Conservation (phyloP, 2,797 vertebrate species). For the Melanotaenia parkinsoni region DNA sequence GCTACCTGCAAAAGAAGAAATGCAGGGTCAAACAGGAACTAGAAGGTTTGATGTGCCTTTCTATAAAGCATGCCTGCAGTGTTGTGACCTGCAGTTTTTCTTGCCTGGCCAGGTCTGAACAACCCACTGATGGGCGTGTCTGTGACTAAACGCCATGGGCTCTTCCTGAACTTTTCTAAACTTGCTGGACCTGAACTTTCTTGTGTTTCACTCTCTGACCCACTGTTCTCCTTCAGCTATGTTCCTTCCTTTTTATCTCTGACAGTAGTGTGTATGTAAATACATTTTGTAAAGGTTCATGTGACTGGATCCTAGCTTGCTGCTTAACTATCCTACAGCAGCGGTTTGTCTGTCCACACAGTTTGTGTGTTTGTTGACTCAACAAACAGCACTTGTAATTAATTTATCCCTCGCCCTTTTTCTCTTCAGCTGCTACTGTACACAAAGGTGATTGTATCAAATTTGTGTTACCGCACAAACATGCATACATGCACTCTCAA, state of each 20-base stretch:
- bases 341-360: constrained; percentile 26
- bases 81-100: constrained; percentile 72
- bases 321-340: constrained; percentile 25
- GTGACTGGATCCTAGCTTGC: constrained; percentile 33
- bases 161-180: constrained; percentile 48
- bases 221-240: constrained; percentile 22
- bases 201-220: constrained; percentile 40
- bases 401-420: constrained; percentile 33
- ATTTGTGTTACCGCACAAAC: constrained; percentile 27
- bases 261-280: constrained; percentile 31
- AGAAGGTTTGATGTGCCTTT: constrained; percentile 24
- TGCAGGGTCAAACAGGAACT: constrained; percentile 1
- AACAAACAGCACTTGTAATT: constrained; percentile 48
- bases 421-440: constrained; percentile 35
- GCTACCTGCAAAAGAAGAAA: constrained; percentile 19
- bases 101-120: constrained; percentile 76
- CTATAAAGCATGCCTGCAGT: constrained; percentile 45
- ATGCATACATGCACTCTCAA: background rate
- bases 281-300: constrained; percentile 32
- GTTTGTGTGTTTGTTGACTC: constrained; percentile 29
- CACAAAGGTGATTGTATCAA: constrained; percentile 34
- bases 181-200: constrained; percentile 67
- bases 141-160: constrained; percentile 47
- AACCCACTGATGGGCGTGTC: constrained; percentile 66
- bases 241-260: constrained; percentile 20